Conservation (phyloP, 2,113 vertebrate species). For the Carassius carassius region DNA sequence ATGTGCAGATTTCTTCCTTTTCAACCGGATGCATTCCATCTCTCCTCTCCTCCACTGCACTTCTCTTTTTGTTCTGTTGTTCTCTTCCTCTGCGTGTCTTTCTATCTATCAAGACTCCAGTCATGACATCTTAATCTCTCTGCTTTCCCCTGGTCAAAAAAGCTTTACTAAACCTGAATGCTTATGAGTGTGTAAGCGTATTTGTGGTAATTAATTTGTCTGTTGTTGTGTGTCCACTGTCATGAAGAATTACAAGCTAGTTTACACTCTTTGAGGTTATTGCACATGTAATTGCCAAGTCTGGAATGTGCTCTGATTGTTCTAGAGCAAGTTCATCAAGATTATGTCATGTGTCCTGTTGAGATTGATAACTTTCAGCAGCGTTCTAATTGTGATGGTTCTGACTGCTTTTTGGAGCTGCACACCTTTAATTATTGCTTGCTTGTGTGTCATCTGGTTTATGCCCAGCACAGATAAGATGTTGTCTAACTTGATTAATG, state of each 20-base stretch:
- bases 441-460: neutral
- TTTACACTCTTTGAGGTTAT: conserved; percentile 3
- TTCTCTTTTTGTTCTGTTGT: neutral
- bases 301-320: conserved; percentile 37
- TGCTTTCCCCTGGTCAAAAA: neutral
- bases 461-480: neutral
- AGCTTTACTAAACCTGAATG: neutral
- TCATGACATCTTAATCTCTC: neutral
- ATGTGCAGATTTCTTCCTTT: neutral
- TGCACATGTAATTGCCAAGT: conserved; percentile 11
- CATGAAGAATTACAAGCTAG: conserved; percentile 12
- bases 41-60: neutral
- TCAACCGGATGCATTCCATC: neutral
- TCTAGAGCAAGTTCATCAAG: conserved; percentile 5
- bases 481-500: neutral
- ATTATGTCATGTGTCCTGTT: conserved; percentile 48
- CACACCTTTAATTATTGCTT: neutral
- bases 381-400: neutral
- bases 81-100: neutral
- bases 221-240: conserved; percentile 8
- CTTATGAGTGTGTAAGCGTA: neutral
- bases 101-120: neutral
- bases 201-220: neutral
- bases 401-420: neutral
- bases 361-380: conserved; percentile 3